Percentiles rank a stretch among this genome's conserved stretches.
Evolutionary conservation across 30 jellyfish, hydroid and myxozoan genomes (phyloP).

Genomic region (Aurelia aurita complex sp. Pacific): DNA sequence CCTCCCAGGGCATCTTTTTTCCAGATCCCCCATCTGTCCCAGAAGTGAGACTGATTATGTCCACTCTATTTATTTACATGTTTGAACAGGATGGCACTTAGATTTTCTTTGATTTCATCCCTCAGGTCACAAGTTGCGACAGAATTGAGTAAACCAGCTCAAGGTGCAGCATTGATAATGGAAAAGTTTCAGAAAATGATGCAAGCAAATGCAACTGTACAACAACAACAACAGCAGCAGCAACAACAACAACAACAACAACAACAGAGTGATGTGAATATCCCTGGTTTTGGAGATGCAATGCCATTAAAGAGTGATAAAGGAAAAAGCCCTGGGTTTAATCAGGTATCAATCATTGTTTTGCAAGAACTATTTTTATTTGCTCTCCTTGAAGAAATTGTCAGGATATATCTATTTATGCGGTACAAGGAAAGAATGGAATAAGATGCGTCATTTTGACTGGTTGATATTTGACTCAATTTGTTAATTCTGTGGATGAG

Average conservation of each 20-base stretch:
- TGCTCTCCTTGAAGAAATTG: background rate
- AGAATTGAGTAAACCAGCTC: constrained; percentile 36
- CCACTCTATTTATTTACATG: background rate
- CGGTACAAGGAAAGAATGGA: background rate
- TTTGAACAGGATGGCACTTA: background rate
- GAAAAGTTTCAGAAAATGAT: constrained; percentile 60
- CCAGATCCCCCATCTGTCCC: too few species aligned
- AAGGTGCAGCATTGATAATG: constrained; percentile 64
- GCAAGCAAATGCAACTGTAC: constrained; percentile 22
- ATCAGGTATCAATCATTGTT: constrained; percentile 35
- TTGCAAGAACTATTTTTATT: background rate
- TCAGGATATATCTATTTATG: background rate
- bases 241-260: too few species aligned
- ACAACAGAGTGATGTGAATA: background rate
- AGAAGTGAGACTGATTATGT: background rate
- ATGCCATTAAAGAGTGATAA: constrained; percentile 16
- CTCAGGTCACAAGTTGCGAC: constrained; percentile 14
- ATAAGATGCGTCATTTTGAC: background rate
- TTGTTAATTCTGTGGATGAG: too few species aligned
- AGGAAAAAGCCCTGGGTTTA: constrained; percentile 75
- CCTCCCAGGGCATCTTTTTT: too few species aligned
- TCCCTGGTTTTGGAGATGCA: constrained; percentile 46
- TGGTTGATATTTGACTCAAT: too few species aligned
- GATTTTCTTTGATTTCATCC: background rate
- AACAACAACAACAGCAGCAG: too few species aligned